Base-by-base conservation (phyloP, 2,113 vertebrate genomes). In the Anarrhichthys ocellatus region DNA sequence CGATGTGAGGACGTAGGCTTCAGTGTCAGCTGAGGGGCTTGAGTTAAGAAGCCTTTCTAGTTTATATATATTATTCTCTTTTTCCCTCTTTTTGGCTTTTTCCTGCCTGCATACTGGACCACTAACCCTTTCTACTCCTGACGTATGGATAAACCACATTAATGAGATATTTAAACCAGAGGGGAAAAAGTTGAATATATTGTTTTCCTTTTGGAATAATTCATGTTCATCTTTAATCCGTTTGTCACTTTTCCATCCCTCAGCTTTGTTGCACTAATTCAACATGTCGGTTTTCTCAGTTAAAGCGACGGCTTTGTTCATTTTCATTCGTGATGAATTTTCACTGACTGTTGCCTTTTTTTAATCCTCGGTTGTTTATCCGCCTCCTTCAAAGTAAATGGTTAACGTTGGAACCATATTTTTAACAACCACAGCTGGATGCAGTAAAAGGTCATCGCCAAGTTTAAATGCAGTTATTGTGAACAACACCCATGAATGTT, bases 281-380 rank as follows among this genome's bases (percentile, higher is more conserved):
- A 1, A 17, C 22, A 27, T n/a, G 24, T 74, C 59, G 15, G 7
- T 54, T 76, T 48, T 68, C 27, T 74, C 52, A 40, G 40, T 85
- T 73, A 22, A 48, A 87, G 74, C 40, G 42, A 40, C 24, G 20
- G 36, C 11, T 50, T 46, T 61, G 9, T 36, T 63, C 3, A n/a
- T n/a, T 90, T 76, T 66, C 59, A 62, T 70, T 62, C 52, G 42
- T 65, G 11, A 69, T 62, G 11, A 24, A 46, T 52, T 86, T 88
- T 80, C 64, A 80, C 64, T 77, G 91, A 88, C 79, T 46, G 78
- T 85, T 91, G 87, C 88, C 87, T 92, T 85, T 73, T 83, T 32
- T 78, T 83, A 86, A 88, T 85, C 73, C 77, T 84, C 76, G 83
- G 68, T 81, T 80, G 84, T 29, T 54, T n/a, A n/a, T 29, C 29